These are phyloP conservation scores for Crambe crambe DNA, from an alignment of 37 sponge, comb jelly and placozoan species.

Conservation along the genomic window DNA sequence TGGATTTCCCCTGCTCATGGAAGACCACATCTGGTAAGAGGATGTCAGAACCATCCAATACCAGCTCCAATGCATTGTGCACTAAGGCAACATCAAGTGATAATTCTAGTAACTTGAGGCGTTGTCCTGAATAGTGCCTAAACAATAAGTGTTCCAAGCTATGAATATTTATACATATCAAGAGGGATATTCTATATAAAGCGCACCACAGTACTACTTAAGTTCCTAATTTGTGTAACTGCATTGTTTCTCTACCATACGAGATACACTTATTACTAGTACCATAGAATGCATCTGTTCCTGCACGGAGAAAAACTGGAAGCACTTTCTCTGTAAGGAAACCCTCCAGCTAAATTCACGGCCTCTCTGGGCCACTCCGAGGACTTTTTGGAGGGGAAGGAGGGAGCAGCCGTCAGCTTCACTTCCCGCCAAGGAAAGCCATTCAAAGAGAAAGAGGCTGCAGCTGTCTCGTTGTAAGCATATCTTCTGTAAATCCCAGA, in stretches of 20 bases:
- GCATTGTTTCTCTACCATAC: too few species aligned
- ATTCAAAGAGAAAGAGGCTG: slow-evolving; percentile 19
- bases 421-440: slow-evolving; percentile 42
- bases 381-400: not conserved
- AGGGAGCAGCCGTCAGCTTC: not conserved
- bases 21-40: slow-evolving; percentile 29
- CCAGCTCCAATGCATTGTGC: slow-evolving; percentile 37
- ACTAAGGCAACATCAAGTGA: slow-evolving; percentile 41
- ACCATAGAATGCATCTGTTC: slow-evolving; percentile 63
- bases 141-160: not conserved
- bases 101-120: slow-evolving; percentile 45
- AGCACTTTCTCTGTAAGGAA: slow-evolving; percentile 31
- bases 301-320: slow-evolving; percentile 36
- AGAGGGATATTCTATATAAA: slow-evolving; percentile 4
- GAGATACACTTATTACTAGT: too few species aligned
- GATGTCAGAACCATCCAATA: not conserved
- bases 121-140: slow-evolving; percentile 34
- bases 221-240: too few species aligned
- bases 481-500: not conserved
- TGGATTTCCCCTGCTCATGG: slow-evolving; percentile 18
- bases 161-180: not conserved
- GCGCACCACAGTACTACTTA: not conserved
- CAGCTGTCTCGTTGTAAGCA: slow-evolving; percentile 13
- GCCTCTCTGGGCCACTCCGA: not conserved
- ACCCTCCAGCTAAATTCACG: slow-evolving; percentile 29